Percentiles rank a stretch among this genome's conserved stretches.
Evolutionary conservation across 2,113 vertebrate species (phyloP).

Genomic region (Camelus dromedarius): DNA sequence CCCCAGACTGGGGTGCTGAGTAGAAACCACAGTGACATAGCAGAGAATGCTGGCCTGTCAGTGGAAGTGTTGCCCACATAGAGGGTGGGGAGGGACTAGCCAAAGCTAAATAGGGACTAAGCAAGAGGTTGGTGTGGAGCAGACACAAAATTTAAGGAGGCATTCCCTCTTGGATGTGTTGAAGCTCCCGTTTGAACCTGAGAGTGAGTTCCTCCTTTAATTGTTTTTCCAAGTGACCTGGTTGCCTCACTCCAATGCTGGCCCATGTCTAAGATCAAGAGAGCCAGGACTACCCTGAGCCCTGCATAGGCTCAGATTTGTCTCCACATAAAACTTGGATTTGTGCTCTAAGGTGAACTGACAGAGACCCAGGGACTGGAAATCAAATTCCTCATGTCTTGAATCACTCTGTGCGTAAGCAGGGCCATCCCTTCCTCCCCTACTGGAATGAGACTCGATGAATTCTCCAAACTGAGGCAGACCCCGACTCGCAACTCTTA

Average conservation of each 20-base stretch:
- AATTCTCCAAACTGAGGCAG: not conserved
- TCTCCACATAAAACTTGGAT: not conserved
- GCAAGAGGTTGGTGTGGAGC: not conserved
- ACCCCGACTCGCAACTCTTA: not conserved
- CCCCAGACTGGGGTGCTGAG: not conserved
- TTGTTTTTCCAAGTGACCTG: not conserved
- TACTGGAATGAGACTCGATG: not conserved
- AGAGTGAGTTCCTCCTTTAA: not conserved
- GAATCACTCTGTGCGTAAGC: not conserved
- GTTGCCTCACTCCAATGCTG: not conserved
- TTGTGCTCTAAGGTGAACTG: not conserved
- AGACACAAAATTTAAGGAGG: slow-evolving; percentile 2
- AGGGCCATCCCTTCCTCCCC: not conserved
- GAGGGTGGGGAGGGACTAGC: not conserved
- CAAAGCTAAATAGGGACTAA: not conserved
- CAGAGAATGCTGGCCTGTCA: not conserved
- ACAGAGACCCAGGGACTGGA: not conserved
- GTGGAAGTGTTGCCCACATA: not conserved
- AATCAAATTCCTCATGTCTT: not conserved
- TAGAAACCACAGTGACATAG: slow-evolving; percentile 57
- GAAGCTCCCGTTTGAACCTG: not conserved
- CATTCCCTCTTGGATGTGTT: not conserved
- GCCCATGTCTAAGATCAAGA: not conserved
- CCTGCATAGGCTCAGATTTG: not conserved
- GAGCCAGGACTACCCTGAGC: not conserved